These are phyloP conservation scores for Meles meles DNA, from an alignment of 2,113 vertebrate genomes.

Conservation along the genomic window DNA sequence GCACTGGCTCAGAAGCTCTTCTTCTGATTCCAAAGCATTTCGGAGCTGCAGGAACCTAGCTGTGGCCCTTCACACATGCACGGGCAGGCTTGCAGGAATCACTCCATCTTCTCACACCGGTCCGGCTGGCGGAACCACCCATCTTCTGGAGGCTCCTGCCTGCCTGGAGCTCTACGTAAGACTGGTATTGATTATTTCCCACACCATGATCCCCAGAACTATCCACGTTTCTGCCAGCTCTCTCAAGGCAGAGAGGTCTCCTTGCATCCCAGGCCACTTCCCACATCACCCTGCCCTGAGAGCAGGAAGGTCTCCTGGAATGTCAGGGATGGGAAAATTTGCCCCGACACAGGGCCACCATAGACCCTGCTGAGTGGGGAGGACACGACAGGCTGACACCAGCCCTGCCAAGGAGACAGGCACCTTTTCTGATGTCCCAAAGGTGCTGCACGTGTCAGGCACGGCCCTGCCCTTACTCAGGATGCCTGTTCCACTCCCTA, in stretches of 20 bases:
- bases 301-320: not conserved
- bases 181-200: not conserved
- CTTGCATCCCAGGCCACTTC: not conserved
- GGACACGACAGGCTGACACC: not conserved
- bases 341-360: no score
- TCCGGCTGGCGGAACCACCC: not conserved
- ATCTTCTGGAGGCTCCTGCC: not conserved
- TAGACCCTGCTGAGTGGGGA: accelerated
- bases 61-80: not conserved
- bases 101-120: accelerated
- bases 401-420: not conserved
- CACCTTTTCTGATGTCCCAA: not conserved
- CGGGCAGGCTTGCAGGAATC: not conserved
- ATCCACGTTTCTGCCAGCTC: not conserved
- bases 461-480: not conserved
- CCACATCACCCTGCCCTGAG: not conserved
- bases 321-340: not conserved
- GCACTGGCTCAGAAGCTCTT: not conserved
- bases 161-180: not conserved
- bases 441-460: not conserved
- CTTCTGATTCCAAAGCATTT: not conserved
- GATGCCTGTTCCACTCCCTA: not conserved
- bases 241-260: not conserved
- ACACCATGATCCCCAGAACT: not conserved
- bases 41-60: not conserved